phyloP scores from a whole-genome alignment of 2,113 vertebrate genomes.

The Murina feae region DNA sequence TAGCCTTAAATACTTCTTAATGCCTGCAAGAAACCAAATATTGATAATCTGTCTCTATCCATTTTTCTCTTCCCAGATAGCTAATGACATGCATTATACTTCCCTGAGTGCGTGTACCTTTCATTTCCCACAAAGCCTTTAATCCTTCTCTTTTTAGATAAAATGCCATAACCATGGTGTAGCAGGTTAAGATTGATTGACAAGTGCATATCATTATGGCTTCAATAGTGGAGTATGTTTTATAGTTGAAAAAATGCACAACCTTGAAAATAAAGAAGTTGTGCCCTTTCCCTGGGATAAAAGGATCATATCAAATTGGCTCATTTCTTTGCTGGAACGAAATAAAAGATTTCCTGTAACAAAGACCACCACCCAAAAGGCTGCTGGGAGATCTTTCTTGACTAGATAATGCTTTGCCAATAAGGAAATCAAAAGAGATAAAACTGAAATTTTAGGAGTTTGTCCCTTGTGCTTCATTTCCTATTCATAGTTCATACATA shows the following conservation, averaged over 20 bases:
- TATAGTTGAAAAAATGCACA: conserved; percentile 73
- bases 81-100: conserved; percentile 73
- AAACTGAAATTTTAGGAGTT: conserved; percentile 67
- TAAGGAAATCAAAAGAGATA: conserved; percentile 72
- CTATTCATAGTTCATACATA: conserved; percentile 27
- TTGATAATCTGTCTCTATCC: conserved; percentile 66
- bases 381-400: conserved; percentile 66
- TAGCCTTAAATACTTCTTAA: conserved; percentile 73
- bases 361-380: conserved; percentile 76
- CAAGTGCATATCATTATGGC: conserved; percentile 77
- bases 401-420: conserved; percentile 66
- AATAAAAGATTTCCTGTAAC: conserved; percentile 78
- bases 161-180: conserved; percentile 68
- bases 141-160: conserved; percentile 77
- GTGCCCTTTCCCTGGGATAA: conserved; percentile 77
- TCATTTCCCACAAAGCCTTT: conserved; percentile 79
- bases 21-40: conserved; percentile 75
- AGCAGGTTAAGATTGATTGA: conserved; percentile 80
- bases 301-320: conserved; percentile 77
- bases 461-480: conserved; percentile 64
- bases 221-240: conserved; percentile 75
- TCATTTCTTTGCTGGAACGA: conserved; percentile 76
- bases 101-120: conserved; percentile 71
- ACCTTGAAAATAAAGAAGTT: conserved; percentile 82
- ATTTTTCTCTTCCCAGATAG: conserved; percentile 62